Base-by-base conservation (phyloP, 1,140 invertebrate species). In the Ruditapes philippinarum region DNA sequence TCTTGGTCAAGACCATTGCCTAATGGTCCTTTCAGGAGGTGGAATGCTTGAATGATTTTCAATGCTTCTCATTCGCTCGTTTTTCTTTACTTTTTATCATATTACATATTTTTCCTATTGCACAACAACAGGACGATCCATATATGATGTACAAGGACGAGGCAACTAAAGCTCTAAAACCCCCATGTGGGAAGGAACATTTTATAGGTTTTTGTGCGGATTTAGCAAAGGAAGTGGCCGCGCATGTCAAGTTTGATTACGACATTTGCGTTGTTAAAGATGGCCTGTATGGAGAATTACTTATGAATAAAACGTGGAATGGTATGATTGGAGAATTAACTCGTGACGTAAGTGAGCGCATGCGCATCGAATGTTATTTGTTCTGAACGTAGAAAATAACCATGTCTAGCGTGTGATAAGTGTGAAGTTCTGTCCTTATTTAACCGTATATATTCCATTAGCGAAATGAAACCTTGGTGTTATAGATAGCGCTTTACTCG, bases 231-330 rank as follows among this genome's bases (percentile, higher is more conserved):
- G 88, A 90, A 78, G 83, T 94, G 19, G 85, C 93, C 36, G 76
- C 89, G 7, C 81, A 89, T 49, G 80, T 95, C 12, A 65, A 81
- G 3, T 99, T 99, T 96, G 97, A 99, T 91, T 99, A 99, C 95
- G 97, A 97, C 57, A 98, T 99, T 76, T 97, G 86, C 12, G 96
- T 99, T 31, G 99, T 99, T 0, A 98, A 98, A 0, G 99, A 99
- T 95, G 97, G 98, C 92, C 98, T 98, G 97, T 99, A 99, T 94
- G 99, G 99, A 0, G 98, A 98, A 14, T 97, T 91, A 88, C 87
- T 94, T n/a, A n/a, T 91, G 5, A 99, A 98, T 17, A 98, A 98
- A 84, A 97, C 98, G 31, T 96, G 95, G 95, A 93, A 93, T 73
- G 96, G 96, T 49, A 94, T 96, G 92, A 95, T 96, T 60, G 95